Evolutionary conservation across 2,113 vertebrate genomes (phyloP), one percentile per base, ranked within the genome.

Genomic region (Neolamprologus toae): DNA sequence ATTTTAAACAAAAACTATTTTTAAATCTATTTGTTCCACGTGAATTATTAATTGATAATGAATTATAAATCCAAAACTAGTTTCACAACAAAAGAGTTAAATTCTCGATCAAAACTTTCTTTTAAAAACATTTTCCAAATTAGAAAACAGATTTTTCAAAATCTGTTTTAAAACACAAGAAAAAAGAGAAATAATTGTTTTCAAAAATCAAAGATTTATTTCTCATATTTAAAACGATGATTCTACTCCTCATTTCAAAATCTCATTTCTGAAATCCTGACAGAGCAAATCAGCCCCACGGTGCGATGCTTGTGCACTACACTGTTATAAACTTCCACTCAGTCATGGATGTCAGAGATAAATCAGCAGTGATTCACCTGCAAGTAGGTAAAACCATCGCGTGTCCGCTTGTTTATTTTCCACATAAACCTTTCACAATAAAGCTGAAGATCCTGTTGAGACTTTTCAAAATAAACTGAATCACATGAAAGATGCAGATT

Each of bases 321-420:
- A 6, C 4, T 61, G 28, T 33, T 61, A 7, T 6, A 61, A 61
- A 33, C 16, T 33, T 33, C 28, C 57, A 1, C 26, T 61, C 28
- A 61, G 57, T 61, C 16, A 61, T 33, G 28, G 28, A 31, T 61
- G 57, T 33, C 28, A 17, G 26, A 3, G 28, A 61, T 61, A 19
- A 33, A 61, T 61, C 59, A 61, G 16, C 28, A 33, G 9, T 33
- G 59, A 63, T 63, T 63, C 28, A 19, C 28, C 59, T 7, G 2
- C 57, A 61, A 33, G 3, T 4, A 57, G 12, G 54, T 55, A 26
- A 55, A 0, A 13, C 2, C 53, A 23, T 0, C 2, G 2, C 2
- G 1, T 54, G n/a, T 54, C 51, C 3, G 11, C 53, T 23, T 23
- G 4, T 54, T 54, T 7, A 54, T 23, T 0, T 54, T 7, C n/a